Evolutionary conservation across 2,888 invertebrate genomes (phyloP).

Genomic region (Trissolcus brochymenae): DNA sequence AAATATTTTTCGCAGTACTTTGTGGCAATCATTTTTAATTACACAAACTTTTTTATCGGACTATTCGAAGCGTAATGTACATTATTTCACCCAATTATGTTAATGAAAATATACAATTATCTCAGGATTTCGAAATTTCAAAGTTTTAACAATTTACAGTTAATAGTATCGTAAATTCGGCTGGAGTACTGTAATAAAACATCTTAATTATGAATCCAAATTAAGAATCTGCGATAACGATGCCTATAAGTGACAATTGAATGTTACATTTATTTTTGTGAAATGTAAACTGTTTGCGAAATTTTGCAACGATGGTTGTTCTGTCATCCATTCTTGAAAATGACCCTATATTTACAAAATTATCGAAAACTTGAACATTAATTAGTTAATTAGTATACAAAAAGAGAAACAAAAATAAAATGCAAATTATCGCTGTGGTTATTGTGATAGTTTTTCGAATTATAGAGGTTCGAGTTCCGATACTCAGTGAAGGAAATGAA

Average conservation of each 20-base stretch:
- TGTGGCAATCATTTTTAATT: conserved; percentile 5
- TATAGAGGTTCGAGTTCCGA: no score
- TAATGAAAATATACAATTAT: conserved; percentile 25
- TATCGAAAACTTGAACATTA: no score
- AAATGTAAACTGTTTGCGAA: not conserved
- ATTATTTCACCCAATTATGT: conserved; percentile 41
- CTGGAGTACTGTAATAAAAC: conserved; percentile 18
- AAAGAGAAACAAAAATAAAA: not conserved
- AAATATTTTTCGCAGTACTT: conserved; percentile 1
- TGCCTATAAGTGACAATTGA: conserved; percentile 29
- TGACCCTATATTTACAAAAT: no score
- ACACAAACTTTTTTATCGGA: conserved; percentile 1
- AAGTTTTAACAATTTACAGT: conserved; percentile 28
- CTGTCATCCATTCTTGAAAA: not conserved
- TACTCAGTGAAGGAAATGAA: no score
- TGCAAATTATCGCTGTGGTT: not conserved
- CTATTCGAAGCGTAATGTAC: conserved; percentile 4
- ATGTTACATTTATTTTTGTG: conserved; percentile 14
- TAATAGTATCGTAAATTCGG: conserved; percentile 30
- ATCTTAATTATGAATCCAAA: conserved; percentile 23
- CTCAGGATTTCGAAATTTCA: conserved; percentile 23
- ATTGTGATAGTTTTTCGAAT: no score
- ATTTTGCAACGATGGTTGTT: not conserved
- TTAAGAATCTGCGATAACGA: conserved; percentile 29
- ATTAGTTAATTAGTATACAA: no score